Percentiles rank a stretch among this genome's conserved stretches.
phyloP scores from a whole-genome alignment of 2,797 vertebrate genomes.

The Sciurus vulgaris region DNA sequence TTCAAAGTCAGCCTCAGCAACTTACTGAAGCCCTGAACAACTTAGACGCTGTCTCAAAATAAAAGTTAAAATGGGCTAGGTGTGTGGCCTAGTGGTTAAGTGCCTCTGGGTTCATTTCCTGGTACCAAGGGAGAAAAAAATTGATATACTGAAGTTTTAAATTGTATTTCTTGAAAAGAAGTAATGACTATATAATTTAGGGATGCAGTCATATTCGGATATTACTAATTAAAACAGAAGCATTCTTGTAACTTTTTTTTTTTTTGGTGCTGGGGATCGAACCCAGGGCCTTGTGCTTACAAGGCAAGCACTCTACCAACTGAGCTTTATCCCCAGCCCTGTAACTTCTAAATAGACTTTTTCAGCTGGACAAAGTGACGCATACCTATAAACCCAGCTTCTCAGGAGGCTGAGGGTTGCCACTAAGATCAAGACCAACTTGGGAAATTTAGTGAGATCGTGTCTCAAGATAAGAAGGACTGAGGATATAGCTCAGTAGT shows the following conservation, averaged over 20 bases:
- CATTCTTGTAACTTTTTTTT: neutral
- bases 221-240: conserved; percentile 55
- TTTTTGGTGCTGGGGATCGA: too few relatives aligned
- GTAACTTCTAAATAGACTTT: neutral
- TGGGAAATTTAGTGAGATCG: neutral
- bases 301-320: too few relatives aligned
- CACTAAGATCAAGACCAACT: neutral
- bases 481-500: neutral
- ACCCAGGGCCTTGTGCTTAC: too few relatives aligned
- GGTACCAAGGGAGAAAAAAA: too few relatives aligned
- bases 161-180: neutral
- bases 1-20: too few relatives aligned
- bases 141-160: neutral
- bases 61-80: too few relatives aligned
- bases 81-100: neutral
- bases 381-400: neutral
- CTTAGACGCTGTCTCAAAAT: too few relatives aligned
- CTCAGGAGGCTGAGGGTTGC: neutral
- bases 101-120: neutral
- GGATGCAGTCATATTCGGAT: conserved; percentile 35
- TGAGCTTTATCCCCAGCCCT: neutral
- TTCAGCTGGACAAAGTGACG: neutral
- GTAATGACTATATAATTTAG: neutral
- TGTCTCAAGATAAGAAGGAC: neutral
- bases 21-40: too few relatives aligned